These are phyloP conservation scores for Colletes collaris DNA, from an alignment of 2,888 invertebrate genomes.

Conservation along the genomic window DNA sequence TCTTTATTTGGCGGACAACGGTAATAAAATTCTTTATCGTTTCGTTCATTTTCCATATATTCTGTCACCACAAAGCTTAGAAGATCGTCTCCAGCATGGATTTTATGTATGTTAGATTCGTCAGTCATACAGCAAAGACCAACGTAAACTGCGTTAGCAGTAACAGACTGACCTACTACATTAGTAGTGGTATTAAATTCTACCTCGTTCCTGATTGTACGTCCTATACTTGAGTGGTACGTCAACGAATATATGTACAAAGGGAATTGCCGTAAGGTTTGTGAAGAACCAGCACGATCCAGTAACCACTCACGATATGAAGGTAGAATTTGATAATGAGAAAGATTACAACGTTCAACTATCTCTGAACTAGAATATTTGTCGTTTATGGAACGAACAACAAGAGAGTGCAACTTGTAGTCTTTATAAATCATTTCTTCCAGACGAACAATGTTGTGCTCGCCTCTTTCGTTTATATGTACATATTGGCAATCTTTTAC, in stretches of 20 bases:
- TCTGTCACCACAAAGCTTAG: conserved; percentile 8
- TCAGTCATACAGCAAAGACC: conserved; percentile 19
- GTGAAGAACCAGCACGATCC: no score
- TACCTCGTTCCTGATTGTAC: conserved; percentile 1
- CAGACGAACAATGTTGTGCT: conserved; percentile 1
- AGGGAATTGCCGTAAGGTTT: conserved; percentile 23
- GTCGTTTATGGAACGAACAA: not conserved
- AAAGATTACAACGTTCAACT: not conserved
- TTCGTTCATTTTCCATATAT: conserved; percentile 18
- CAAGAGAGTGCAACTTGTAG: accelerated
- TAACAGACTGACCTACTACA: no score
- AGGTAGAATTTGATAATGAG: conserved; percentile 37
- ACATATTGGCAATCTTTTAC: conserved; percentile 21
- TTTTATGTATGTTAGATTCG: conserved; percentile 12
- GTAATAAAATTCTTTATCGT: conserved; percentile 20
- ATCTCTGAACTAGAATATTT: accelerated
- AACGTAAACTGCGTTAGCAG: conserved; percentile 18
- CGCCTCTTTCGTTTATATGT: not conserved
- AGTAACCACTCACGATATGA: conserved; percentile 24
- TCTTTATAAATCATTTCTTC: not conserved
- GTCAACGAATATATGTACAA: conserved; percentile 27
- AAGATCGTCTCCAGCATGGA: conserved; percentile 11
- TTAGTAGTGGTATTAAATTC: not conserved
- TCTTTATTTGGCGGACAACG: not conserved
- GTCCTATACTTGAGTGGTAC: conserved; percentile 25